These are phyloP conservation scores for Hippocampus guttulatus DNA, from an alignment of 2,113 vertebrate genomes.

Conservation along the genomic window DNA sequence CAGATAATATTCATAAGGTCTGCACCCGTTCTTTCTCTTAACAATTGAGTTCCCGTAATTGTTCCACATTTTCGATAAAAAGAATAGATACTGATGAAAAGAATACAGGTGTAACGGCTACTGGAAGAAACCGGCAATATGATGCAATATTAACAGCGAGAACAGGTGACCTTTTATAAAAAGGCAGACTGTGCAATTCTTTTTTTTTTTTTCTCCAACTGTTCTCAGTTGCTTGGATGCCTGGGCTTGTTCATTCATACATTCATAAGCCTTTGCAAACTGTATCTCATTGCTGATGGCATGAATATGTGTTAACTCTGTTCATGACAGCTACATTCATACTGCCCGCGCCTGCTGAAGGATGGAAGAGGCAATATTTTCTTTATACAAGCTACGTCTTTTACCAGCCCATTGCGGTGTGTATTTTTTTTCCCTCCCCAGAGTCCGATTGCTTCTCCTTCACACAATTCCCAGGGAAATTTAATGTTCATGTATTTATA, in stretches of 20 bases:
- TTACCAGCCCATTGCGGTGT: neutral
- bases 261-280: slow-evolving; percentile 26
- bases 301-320: slow-evolving; percentile 31
- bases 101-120: neutral
- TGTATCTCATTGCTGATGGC: slow-evolving; percentile 19
- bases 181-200: neutral
- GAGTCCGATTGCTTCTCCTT: neutral
- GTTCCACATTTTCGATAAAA: neutral
- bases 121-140: neutral
- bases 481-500: neutral
- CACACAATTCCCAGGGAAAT: neutral
- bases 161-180: slow-evolving; percentile 1
- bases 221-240: slow-evolving; percentile 6
- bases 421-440: neutral
- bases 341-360: slow-evolving; percentile 33
- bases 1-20: neutral
- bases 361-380: slow-evolving; percentile 19
- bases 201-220: neutral
- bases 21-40: neutral
- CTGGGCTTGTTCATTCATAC: neutral
- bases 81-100: neutral
- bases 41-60: too few relatives aligned
- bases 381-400: slow-evolving; percentile 24
- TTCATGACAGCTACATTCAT: slow-evolving; percentile 31
- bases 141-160: neutral